Evolutionary conservation across 2,113 vertebrate genomes (phyloP).

Genomic region (Vulpes vulpes): DNA sequence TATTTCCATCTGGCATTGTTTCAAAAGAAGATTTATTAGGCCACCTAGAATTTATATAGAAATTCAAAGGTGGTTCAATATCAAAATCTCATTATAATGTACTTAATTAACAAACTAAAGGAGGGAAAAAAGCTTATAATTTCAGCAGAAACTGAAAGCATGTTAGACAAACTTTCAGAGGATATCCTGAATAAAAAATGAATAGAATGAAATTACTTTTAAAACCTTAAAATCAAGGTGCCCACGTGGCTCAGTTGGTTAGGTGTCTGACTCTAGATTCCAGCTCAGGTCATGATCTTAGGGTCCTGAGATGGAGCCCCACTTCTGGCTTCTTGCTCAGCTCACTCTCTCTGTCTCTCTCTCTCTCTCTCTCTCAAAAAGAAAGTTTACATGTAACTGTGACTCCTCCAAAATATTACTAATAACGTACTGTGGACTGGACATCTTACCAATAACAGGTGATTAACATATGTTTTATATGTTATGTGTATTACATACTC

Average conservation of each 20-base stretch:
- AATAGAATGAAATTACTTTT: neutral
- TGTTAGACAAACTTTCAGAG: neutral
- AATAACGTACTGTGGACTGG: neutral
- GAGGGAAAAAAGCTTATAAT: neutral
- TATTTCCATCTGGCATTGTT: neutral
- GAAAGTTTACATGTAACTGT: neutral
- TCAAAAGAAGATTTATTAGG: slow-evolving; percentile 34
- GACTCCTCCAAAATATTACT: neutral
- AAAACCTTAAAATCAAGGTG: neutral
- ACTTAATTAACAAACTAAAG: neutral
- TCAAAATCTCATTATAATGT: neutral
- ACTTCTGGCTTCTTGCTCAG: neutral
- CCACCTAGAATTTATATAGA: neutral
- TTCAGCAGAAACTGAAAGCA: neutral
- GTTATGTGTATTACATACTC: neutral
- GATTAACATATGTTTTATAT: neutral
- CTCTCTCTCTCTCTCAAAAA: neutral
- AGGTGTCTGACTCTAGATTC: neutral
- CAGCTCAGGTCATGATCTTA: neutral
- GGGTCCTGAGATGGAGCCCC: neutral
- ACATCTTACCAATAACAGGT: neutral
- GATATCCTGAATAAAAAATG: neutral
- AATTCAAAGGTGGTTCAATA: neutral
- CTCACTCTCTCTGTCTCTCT: too few species aligned
- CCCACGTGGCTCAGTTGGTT: neutral